Conservation (phyloP, 1,140 invertebrate genomes). For the Leucophenga varia region DNA sequence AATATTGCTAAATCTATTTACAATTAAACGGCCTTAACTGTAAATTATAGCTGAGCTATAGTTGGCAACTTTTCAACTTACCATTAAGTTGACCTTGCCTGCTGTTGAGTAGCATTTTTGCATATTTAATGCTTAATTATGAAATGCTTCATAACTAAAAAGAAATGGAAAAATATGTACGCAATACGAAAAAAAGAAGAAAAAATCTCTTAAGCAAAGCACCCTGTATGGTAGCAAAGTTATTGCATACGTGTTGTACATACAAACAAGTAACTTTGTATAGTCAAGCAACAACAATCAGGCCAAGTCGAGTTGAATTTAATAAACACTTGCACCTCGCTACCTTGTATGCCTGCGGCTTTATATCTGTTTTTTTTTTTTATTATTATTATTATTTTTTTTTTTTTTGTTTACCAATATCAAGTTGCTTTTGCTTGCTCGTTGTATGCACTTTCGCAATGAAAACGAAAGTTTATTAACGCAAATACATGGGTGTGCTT, state of each 20-base stretch:
- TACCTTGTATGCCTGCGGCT: no score
- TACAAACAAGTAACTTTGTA: constrained; percentile 10
- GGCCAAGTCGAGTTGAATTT: constrained; percentile 13
- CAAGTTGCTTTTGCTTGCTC: constrained; percentile 23
- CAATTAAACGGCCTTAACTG: no score
- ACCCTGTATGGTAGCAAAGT: constrained; percentile 11
- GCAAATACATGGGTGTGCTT: constrained; percentile 1
- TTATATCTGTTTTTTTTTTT: no score
- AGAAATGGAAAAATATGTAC: constrained; percentile 15
- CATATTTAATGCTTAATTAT: background rate
- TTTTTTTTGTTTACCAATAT: constrained; percentile 29
- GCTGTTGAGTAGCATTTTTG: no score
- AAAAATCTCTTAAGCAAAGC: constrained; percentile 22
- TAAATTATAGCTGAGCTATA: no score
- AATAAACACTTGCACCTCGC: no score
- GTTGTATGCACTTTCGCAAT: constrained; percentile 48
- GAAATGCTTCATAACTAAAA: constrained; percentile 4
- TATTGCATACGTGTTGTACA: background rate
- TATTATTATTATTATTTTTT: no score
- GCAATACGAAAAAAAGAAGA: constrained; percentile 12
- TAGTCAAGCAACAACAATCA: constrained; percentile 3
- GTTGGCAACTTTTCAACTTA: no score
- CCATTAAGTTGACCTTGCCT: no score
- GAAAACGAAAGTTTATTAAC: constrained; percentile 43
- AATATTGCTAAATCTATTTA: no score